phyloP scores from a whole-genome alignment of 1,140 invertebrate genomes.

The Sycophila sp. region DNA sequence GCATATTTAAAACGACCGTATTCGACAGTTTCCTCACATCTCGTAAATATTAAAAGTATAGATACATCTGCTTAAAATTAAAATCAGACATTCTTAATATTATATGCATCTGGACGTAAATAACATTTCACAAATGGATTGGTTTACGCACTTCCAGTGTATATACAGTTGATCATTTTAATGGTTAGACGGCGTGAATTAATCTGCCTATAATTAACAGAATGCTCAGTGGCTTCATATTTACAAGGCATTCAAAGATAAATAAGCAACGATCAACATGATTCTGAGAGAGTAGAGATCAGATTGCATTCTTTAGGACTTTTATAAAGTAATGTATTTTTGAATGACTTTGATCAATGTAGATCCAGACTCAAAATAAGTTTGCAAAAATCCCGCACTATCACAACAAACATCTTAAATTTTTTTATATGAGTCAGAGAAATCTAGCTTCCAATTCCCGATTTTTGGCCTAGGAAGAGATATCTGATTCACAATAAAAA shows the following conservation, averaged over 20 bases:
- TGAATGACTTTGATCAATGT: conserved; percentile 28
- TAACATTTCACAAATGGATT: conserved; percentile 29
- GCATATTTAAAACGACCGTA: conserved; percentile 8
- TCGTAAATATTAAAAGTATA: conserved; percentile 26
- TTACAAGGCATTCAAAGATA: conserved; percentile 38
- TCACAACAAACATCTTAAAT: conserved; percentile 25
- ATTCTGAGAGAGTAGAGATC: conserved; percentile 39
- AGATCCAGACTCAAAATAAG: conserved; percentile 4
- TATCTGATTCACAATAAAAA: conserved; percentile 27
- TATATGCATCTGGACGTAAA: conserved; percentile 34
- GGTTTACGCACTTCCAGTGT: conserved; percentile 28
- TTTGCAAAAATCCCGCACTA: conserved; percentile 9
- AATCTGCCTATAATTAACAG: conserved; percentile 28
- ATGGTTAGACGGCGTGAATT: conserved; percentile 19
- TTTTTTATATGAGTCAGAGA: conserved; percentile 8
- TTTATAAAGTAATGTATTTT: conserved; percentile 34
- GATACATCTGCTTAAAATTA: conserved; percentile 23
- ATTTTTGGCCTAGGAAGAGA: conserved; percentile 15
- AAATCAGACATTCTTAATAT: conserved; percentile 27
- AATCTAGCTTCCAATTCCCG: conserved; percentile 4
- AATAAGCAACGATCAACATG: conserved; percentile 38
- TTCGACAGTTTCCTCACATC: conserved; percentile 15
- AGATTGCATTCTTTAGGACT: conserved; percentile 34
- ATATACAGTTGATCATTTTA: conserved; percentile 33
- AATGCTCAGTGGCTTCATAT: conserved; percentile 35